Evolutionary conservation across 2,797 vertebrate species (phyloP).

Genomic region (Lutjanus campechanus): DNA sequence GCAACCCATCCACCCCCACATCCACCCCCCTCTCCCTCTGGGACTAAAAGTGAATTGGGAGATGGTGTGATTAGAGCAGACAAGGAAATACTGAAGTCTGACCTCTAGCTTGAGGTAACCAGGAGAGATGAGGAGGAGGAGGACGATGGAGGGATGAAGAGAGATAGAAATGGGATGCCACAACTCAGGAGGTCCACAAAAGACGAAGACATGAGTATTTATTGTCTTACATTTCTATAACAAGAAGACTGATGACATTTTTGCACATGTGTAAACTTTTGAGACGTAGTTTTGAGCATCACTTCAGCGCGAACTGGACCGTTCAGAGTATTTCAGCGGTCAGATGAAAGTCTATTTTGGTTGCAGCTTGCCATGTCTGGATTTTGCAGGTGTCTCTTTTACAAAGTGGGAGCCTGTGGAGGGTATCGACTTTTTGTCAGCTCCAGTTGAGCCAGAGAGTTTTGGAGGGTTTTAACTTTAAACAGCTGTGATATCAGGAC

Average conservation of each 20-base stretch:
- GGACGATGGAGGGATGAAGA: conserved; percentile 27
- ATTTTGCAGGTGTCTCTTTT: conserved; percentile 43
- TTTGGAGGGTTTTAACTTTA: conserved; percentile 38
- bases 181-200: conserved; percentile 4
- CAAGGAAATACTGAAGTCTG: conserved; percentile 63
- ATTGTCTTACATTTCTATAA: not conserved
- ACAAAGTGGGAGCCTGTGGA: conserved; percentile 32
- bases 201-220: not conserved
- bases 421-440: conserved; percentile 68
- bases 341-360: conserved; percentile 25
- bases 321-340: conserved; percentile 6
- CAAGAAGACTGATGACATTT: not conserved
- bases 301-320: conserved; percentile 8
- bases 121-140: conserved; percentile 33
- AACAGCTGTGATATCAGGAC: conserved; percentile 40
- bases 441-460: conserved; percentile 36
- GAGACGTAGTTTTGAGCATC: not conserved
- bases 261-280: not conserved
- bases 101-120: conserved; percentile 67
- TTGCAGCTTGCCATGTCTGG: conserved; percentile 38
- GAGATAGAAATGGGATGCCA: not conserved
- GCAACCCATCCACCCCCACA: not conserved
- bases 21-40: conserved; percentile 12
- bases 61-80: conserved; percentile 74
- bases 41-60: conserved; percentile 66